Conservation (phyloP, 2,888 invertebrate genomes). For the Tinea trinotella region DNA sequence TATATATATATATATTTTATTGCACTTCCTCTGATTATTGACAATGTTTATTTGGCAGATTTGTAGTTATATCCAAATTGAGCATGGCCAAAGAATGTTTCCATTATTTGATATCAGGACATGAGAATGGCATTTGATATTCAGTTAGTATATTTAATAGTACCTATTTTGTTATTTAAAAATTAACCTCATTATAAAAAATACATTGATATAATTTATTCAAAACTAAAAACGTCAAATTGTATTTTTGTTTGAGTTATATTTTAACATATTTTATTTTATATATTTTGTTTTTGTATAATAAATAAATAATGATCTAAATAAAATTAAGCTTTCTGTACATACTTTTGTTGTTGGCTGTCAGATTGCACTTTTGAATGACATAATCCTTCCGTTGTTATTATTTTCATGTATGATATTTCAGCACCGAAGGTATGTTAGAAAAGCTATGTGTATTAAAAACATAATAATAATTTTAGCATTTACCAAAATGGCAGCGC, state of each 20-base stretch:
- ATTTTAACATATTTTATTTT: constrained; percentile 29
- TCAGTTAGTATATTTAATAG: constrained; percentile 6
- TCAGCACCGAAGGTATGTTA: constrained; percentile 54
- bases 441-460: constrained; percentile 43
- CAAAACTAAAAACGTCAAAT: no score
- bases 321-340: constrained; percentile 36
- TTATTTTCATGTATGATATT: not conserved
- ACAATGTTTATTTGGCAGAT: constrained; percentile 50
- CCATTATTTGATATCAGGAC: constrained; percentile 25
- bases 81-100: constrained; percentile 66
- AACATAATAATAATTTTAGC: constrained; percentile 51
- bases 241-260: constrained; percentile 16
- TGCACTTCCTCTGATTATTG: constrained; percentile 56
- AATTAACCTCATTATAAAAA: no score
- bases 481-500: constrained; percentile 71
- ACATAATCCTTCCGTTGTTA: constrained; percentile 13
- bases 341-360: constrained; percentile 57
- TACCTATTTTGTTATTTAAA: no score
- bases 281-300: constrained; percentile 27
- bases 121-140: constrained; percentile 20
- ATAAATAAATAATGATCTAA: constrained; percentile 36
- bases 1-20: no score
- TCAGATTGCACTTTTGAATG: constrained; percentile 24
- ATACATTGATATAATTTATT: no score
- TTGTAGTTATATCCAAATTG: constrained; percentile 43